A percentile compares a stretch with the other conserved stretches of the same genome.
phyloP scores from a whole-genome alignment of 92 coral and sea anemone genomes.

The Palythoa caribaeorum region DNA sequence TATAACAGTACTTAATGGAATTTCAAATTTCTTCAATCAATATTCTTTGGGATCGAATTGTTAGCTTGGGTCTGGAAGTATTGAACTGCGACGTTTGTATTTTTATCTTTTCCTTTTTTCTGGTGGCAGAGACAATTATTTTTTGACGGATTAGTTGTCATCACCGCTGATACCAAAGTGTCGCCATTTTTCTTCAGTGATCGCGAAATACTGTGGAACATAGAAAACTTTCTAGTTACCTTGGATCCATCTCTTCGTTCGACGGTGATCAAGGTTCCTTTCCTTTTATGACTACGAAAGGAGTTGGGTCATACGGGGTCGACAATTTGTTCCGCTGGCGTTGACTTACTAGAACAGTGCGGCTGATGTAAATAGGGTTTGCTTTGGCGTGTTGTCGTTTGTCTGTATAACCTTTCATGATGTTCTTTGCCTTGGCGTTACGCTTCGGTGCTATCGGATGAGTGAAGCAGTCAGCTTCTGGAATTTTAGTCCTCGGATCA shows the following conservation, averaged over 20 bases:
- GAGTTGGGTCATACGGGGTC: conserved; percentile 46
- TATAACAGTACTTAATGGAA: conserved; percentile 16
- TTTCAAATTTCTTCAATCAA: conserved; percentile 34
- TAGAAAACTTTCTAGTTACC: conserved; percentile 36
- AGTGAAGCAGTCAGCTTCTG: conserved; percentile 34
- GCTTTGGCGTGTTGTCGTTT: conserved; percentile 29
- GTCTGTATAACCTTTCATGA: conserved; percentile 41
- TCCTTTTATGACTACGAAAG: conserved; percentile 37
- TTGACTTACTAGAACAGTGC: conserved; percentile 30
- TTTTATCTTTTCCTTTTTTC: conserved; percentile 42
- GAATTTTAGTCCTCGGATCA: conserved; percentile 49
- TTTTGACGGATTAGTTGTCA: conserved; percentile 12
- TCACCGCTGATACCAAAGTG: neutral
- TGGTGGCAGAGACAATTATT: conserved; percentile 8
- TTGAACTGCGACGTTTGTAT: conserved; percentile 14
- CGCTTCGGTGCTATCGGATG: conserved; percentile 49
- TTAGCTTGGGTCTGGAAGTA: conserved; percentile 41
- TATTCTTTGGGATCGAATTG: neutral
- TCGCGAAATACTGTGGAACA: conserved; percentile 26
- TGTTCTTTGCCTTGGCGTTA: conserved; percentile 35
- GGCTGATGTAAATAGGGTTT: neutral
- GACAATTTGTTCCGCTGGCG: conserved; percentile 48
- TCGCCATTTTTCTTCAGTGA: neutral
- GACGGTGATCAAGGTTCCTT: conserved; percentile 46
- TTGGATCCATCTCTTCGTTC: conserved; percentile 32